These are phyloP conservation scores for Dromas ardeola DNA, from an alignment of 2,113 vertebrate genomes.

Conservation along the genomic window DNA sequence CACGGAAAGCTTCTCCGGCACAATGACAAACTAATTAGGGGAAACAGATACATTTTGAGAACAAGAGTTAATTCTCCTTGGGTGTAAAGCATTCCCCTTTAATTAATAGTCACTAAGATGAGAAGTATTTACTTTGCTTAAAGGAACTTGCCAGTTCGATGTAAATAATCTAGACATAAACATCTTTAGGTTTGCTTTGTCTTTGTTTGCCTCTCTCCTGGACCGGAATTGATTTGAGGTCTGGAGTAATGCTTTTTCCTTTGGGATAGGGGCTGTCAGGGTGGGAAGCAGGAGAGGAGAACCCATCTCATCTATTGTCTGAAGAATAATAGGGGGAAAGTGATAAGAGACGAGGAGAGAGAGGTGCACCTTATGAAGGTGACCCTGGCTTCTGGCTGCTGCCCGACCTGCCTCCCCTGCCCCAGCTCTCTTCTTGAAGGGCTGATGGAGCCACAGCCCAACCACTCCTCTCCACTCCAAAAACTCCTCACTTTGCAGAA, in stretches of 20 bases:
- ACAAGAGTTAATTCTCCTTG: not conserved
- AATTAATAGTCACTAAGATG: not conserved
- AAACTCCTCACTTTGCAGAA: not conserved
- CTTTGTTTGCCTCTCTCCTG: not conserved
- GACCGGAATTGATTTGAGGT: not conserved
- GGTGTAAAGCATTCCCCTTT: slow-evolving; percentile 8
- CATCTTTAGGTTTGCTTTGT: not conserved
- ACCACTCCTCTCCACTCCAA: not conserved
- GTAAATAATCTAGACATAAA: not conserved
- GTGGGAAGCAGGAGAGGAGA: not conserved
- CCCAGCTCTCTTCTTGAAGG: not conserved
- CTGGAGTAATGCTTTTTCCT: not conserved
- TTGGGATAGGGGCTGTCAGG: accelerated
- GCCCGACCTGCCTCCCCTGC: not conserved
- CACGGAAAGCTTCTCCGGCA: not conserved
- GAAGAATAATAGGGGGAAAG: not conserved
- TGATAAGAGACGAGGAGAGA: not conserved
- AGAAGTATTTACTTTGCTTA: not conserved
- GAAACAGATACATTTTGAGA: not conserved
- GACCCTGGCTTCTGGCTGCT: not conserved
- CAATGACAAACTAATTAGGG: not conserved
- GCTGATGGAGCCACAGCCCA: accelerated
- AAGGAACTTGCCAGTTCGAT: not conserved
- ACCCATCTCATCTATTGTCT: not conserved
- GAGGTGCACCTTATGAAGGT: not conserved